Evolutionary conservation across 1,140 invertebrate species (phyloP), one percentile per base, ranked within the genome.

Genomic region (Drosophila erecta): DNA sequence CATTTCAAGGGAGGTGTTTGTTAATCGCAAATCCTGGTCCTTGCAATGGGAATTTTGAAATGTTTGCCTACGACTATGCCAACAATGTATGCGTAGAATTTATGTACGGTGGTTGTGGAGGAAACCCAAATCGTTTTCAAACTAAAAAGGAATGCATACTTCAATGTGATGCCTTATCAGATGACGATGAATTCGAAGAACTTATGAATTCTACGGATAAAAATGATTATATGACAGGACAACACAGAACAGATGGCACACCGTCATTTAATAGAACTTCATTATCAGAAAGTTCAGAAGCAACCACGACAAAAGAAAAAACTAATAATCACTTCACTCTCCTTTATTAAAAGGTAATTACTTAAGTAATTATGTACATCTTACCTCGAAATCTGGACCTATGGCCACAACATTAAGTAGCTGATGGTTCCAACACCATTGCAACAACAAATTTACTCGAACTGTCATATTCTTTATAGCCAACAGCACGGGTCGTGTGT

Each of bases 401-500:
- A 90, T 61, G 0, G 64, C 72, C 17, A 75, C 14, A 0, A 90
- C 87, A 73, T 90, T 90, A 11, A 87, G 47, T 7, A 81, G 46
- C 22, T 84, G 55, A 20, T 74, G 59, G 6, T 69, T 43, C 89
- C 89, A 90, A 47, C 69, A 84, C 53, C 64, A 70, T 35, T 74
- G 46, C 35, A 87, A 37, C 6, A 90, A 11, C 8, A 27, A 6
- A 27, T 51, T 17, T 22, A 65, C 43, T 33, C 14, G 10, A 1
- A 35, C 22, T 11, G 22, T 49, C 0, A 3, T 5, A 0, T 60
- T 20, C 20, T 62, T 33, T 14, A 78, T 11, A 37, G 76, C 66
- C 12, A 87, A 22, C 4, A 90, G 8, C 27, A 90, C 40, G 7
- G 75, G 51, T 12, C 43, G 17, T 0, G 77, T 61, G 27, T 79